Evolutionary conservation across 2,888 invertebrate species (phyloP).

Genomic region (Acleris laterana): DNA sequence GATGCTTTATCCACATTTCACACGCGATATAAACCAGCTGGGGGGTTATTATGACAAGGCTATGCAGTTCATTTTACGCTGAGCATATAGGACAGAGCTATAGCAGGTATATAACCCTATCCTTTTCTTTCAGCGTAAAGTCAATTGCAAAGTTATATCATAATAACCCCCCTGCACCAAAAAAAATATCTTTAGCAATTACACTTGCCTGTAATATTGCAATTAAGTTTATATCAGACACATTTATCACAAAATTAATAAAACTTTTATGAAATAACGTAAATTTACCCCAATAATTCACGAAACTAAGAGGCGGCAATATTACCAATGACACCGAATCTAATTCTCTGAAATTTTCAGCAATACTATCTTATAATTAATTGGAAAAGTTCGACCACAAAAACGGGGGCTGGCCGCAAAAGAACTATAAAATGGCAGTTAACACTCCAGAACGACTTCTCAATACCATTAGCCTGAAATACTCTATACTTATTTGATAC

Average conservation of each 20-base stretch:
- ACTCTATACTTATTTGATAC: conserved; percentile 46
- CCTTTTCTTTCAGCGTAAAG: no score
- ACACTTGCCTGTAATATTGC: no score
- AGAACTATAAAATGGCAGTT: conserved; percentile 74
- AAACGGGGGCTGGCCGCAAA: conserved; percentile 52
- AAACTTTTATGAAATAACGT: conserved; percentile 42
- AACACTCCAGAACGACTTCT: conserved; percentile 63
- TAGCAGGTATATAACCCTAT: no score
- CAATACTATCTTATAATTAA: conserved; percentile 67
- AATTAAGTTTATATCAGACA: no score
- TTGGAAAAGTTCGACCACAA: conserved; percentile 66
- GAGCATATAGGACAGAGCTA: no score
- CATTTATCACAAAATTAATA: conserved; percentile 26
- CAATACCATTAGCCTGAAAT: conserved; percentile 68
- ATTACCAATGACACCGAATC: conserved; percentile 47
- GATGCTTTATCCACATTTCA: no score
- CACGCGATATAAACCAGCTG: no score
- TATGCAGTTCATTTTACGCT: no score
- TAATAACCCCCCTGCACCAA: no score
- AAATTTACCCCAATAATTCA: conserved; percentile 38
- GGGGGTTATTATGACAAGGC: no score
- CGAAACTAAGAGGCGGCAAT: conserved; percentile 46
- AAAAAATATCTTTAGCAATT: no score
- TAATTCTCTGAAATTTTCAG: conserved; percentile 62
- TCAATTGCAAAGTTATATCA: no score